phyloP scores from a whole-genome alignment of 1,140 invertebrate species.

The Semibalanus balanoides region DNA sequence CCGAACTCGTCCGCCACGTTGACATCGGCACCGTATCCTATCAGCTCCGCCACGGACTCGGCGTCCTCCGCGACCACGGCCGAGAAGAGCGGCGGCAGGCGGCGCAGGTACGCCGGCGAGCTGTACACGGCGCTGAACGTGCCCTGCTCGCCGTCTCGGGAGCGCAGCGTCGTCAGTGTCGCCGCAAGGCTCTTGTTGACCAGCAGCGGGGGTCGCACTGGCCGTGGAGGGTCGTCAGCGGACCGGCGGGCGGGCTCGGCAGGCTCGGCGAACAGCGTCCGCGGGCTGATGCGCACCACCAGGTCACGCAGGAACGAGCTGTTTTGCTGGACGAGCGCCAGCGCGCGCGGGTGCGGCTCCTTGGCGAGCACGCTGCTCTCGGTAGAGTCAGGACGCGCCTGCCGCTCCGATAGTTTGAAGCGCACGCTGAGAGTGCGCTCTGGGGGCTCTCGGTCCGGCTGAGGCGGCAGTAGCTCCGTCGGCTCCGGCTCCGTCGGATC shows the following conservation, averaged over 20 bases:
- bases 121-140: slow-evolving; percentile 32
- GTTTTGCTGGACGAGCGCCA: background rate
- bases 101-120: slow-evolving; percentile 33
- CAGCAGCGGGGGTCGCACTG: background rate
- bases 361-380: background rate
- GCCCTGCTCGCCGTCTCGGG: slow-evolving; percentile 21
- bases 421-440: background rate
- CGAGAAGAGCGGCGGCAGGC: slow-evolving; percentile 38
- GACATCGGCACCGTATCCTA: slow-evolving; percentile 39
- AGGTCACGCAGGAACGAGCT: background rate
- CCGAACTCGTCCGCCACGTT: slow-evolving; percentile 36
- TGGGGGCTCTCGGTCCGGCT: too few relatives aligned
- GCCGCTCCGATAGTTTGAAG: background rate
- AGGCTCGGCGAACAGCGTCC: background rate
- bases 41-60: slow-evolving; percentile 36
- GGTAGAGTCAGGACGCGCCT: background rate
- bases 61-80: slow-evolving; percentile 37
- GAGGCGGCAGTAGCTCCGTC: too few relatives aligned
- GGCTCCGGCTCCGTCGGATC: background rate
- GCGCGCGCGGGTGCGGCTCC: slow-evolving; percentile 1
- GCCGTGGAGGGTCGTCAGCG: background rate
- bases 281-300: background rate
- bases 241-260: slow-evolving; percentile 14
- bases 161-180: slow-evolving; percentile 15
- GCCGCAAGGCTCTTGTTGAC: slow-evolving; percentile 11